Conservation (phyloP, 2,888 invertebrate species). For the Eupsilia transversa region DNA sequence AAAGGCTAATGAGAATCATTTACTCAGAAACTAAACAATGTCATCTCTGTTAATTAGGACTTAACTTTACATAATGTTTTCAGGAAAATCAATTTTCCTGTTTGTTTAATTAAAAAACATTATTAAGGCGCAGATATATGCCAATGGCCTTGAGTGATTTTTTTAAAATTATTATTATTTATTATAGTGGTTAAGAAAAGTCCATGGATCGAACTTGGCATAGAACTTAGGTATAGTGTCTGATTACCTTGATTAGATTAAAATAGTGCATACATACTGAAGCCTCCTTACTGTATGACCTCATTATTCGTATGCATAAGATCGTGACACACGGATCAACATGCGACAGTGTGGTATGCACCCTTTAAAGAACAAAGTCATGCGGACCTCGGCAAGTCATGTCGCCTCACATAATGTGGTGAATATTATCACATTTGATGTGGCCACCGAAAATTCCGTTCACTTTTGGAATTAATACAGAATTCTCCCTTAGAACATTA, state of each 20-base stretch:
- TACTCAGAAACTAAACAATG: conserved; percentile 26
- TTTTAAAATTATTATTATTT: too few species aligned
- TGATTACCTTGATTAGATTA: conserved; percentile 1
- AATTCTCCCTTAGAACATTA: not conserved
- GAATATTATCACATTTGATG: not conserved
- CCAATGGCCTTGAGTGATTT: too few species aligned
- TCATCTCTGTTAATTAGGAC: conserved; percentile 16
- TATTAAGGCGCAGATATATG: too few species aligned
- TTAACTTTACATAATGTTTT: not conserved
- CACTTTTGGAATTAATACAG: not conserved
- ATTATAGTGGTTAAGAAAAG: too few species aligned
- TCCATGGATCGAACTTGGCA: not conserved
- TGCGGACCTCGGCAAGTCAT: conserved; percentile 33
- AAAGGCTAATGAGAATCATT: conserved; percentile 15
- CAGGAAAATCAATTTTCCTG: conserved; percentile 16
- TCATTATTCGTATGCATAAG: conserved; percentile 38
- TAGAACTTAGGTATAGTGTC: not conserved
- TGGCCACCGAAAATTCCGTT: not conserved
- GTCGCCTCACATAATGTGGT: not conserved
- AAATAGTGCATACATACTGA: not conserved
- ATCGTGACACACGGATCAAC: conserved; percentile 44
- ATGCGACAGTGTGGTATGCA: conserved; percentile 36
- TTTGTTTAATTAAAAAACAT: not conserved
- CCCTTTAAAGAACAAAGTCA: conserved; percentile 32
- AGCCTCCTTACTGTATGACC: conserved; percentile 33